Evolutionary conservation across 2,888 invertebrate species (phyloP).

Genomic region (Nowickia ferox): DNA sequence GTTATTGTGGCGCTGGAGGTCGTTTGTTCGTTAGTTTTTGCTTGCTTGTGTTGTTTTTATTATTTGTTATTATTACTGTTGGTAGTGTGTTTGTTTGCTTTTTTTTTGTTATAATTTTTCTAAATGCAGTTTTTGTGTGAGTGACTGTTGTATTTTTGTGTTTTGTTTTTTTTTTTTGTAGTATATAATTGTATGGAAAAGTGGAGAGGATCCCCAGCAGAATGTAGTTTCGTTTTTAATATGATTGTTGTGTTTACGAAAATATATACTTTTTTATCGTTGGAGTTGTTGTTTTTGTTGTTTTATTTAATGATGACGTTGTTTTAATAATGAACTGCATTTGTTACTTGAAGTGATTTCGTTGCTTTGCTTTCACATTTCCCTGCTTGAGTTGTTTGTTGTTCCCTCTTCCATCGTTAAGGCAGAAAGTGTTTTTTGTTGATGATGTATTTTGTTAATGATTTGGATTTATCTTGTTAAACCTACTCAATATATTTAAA

Average conservation of each 20-base stretch:
- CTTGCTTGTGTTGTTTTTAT: slow-evolving; percentile 50
- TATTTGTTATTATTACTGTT: slow-evolving; percentile 27
- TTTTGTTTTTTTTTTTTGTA: background rate
- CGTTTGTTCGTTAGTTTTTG: slow-evolving; percentile 55
- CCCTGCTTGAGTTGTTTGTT: background rate
- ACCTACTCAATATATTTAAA: background rate
- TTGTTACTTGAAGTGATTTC: slow-evolving; percentile 44
- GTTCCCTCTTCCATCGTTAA: background rate
- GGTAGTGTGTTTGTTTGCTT: slow-evolving; percentile 6
- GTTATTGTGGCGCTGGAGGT: slow-evolving; percentile 71
- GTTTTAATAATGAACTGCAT: slow-evolving; percentile 64
- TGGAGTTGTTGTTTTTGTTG: slow-evolving; percentile 35
- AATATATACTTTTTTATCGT: slow-evolving; percentile 11
- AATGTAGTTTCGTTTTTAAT: slow-evolving; percentile 47
- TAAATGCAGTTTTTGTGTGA: slow-evolving; percentile 17
- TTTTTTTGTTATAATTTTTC: slow-evolving; percentile 25
- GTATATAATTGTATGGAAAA: slow-evolving; percentile 27
- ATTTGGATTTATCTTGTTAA: slow-evolving; percentile 62
- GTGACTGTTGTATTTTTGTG: slow-evolving; percentile 51
- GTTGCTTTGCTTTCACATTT: slow-evolving; percentile 38
- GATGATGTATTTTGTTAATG: slow-evolving; percentile 64
- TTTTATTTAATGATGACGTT: slow-evolving; percentile 50
- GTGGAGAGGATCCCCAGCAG: slow-evolving; percentile 40
- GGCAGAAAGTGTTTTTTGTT: slow-evolving; percentile 50
- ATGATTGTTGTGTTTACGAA: slow-evolving; percentile 50